Evolutionary conservation across 2,113 vertebrate species (phyloP), one percentile per base, ranked within the genome.

Genomic region (Scytalopus superciliaris): DNA sequence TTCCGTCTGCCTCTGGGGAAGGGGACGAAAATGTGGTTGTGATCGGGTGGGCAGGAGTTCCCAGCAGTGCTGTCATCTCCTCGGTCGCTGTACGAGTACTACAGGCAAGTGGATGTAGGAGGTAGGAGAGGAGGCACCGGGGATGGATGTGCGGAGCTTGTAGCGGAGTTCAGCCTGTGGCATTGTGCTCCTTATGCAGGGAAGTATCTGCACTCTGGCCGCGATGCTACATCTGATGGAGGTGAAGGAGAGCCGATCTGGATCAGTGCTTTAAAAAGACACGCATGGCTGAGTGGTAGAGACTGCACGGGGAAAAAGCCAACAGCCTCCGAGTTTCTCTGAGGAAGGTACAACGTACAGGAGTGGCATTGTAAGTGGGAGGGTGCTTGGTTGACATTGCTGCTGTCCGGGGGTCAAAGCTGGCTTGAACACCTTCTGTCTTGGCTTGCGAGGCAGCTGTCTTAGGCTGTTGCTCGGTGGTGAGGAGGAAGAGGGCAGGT

Each of bases 1-100:
- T 95, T 92, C 91, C 81, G 92, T 96, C 89, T 83, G 87, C 87
- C 67, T 83, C 66, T 76, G 80, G 90, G 84, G 55, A 89, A 50
- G 70, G 80, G 73, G 79, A 50, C n/a, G 69, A 89, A 84, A 93
- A 94, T 90, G 92, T 91, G 94, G 68, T 66, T 64, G 49, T 69
- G 67, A 84, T 82, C 42, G 63, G 83, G 74, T 79, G 80, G 68
- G 82, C 90, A 91, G 89, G 94, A 96, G 94, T 92, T 95, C 69
- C 75, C 84, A 94, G 80, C 85, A 68, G 89, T 35, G 95, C 92
- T 83, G 70, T 86, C 87, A 59, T 59, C 90, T 77, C 67, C 59
- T 69, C 57, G 63, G 70, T 70, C 91, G 70, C 69, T 57, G 75
- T 52, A 10, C 90, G 66, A 64, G 90, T 92, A 89, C 84, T 93